A percentile compares a stretch with the other conserved stretches of the same genome.
These are phyloP conservation scores for Toxostoma redivivum DNA, from an alignment of 2,113 vertebrate species.

Conservation along the genomic window DNA sequence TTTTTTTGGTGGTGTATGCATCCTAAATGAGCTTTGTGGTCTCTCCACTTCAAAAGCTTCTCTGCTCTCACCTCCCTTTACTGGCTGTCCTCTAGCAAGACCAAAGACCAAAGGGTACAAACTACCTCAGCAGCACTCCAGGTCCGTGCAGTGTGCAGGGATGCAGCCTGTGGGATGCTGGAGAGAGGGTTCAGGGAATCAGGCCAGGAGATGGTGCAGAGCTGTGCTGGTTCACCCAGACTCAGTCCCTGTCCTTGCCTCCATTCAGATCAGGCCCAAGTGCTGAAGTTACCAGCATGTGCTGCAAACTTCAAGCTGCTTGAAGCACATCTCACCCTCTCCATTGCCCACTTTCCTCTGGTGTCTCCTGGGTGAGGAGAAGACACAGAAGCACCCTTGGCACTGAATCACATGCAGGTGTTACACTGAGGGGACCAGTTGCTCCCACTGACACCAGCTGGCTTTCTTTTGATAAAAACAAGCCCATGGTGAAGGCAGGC, in stretches of 20 bases:
- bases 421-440: neutral
- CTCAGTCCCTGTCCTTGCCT: accelerated
- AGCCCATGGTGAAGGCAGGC: neutral
- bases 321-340: neutral
- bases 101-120: constrained; percentile 8
- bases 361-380: neutral
- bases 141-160: neutral
- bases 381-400: neutral
- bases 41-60: constrained; percentile 41
- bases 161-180: neutral
- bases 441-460: neutral
- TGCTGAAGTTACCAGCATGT: accelerated
- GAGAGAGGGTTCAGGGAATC: accelerated
- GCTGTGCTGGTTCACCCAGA: neutral
- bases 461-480: neutral
- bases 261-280: neutral
- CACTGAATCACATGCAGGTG: accelerated
- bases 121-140: neutral
- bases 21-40: constrained; percentile 53
- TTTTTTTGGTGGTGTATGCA: constrained; percentile 31
- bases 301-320: neutral
- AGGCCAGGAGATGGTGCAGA: accelerated
- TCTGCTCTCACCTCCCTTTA: neutral
- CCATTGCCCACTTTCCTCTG: neutral
- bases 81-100: constrained; percentile 10